Base-by-base conservation (phyloP, 2,888 invertebrate species). In the Torymus auratus region DNA sequence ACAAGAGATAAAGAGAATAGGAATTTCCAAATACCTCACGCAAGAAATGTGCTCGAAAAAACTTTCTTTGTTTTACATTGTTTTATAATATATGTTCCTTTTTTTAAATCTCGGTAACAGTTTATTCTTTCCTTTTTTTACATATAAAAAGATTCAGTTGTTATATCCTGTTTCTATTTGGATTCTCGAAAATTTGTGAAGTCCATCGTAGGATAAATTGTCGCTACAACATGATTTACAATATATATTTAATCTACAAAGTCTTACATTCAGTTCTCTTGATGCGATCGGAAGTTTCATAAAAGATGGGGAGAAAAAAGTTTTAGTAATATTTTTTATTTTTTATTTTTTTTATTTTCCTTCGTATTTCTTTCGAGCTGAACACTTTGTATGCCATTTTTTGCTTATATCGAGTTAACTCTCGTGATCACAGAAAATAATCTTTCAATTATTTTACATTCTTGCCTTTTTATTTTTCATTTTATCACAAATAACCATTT, bases 401-500 rank as follows among this genome's bases (percentile, higher is more conserved):
- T 12, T 71, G 28, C 55, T 71, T n/a, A 55, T 7, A 17, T 74
- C 3, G 53, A 73, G 60, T n/a, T 73, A 73, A 81, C 55, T 76
- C 50, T 15, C 7, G 11, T 28, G 20, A 78, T 81, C 81, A 78
- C 75, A 75, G 72, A 79, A 79, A 78, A 76, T 76, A 76, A 80
- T 75, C 23, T 67, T 78, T 65, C 58, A 73, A 80, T 82, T 80
- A 78, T 75, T 78, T 78, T 80, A 74, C 68, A 80, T 20, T 58
- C 58, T 65, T 74, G 52, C 53, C 50, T 69, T 71, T 20, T 20
- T 62, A 60, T 17, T 1, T 62, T 61, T 28, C 28, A 10, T 64
- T 72, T 74, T 74, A 77, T 79, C 74, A 83, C 77, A 82, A 77
- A 70, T 64, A 14, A 75, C 60, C 53, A 28, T 17, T 58, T 65